Percentiles rank a stretch among this genome's conserved stretches.
Evolutionary conservation across 1,140 invertebrate genomes (phyloP).

Genomic region (Drosophila bipectinata): DNA sequence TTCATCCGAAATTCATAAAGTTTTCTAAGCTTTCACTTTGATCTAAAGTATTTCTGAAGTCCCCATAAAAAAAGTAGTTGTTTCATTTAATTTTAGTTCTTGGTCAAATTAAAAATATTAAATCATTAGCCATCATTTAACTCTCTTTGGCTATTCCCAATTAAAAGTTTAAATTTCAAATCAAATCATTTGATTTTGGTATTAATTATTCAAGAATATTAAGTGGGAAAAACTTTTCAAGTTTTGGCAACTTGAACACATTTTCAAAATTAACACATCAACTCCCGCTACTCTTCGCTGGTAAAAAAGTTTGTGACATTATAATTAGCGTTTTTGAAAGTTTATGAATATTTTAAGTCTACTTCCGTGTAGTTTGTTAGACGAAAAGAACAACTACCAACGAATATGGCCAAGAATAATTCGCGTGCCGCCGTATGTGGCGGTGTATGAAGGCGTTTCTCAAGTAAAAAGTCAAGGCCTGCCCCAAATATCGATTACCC

Average conservation of each 20-base stretch:
- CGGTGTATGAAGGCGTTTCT: background rate
- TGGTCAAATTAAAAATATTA: too few relatives aligned
- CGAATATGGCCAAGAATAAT: conserved; percentile 13
- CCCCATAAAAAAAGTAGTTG: too few relatives aligned
- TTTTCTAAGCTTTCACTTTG: background rate
- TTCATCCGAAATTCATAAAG: background rate
- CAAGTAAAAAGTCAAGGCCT: conserved; percentile 41
- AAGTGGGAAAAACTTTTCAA: conserved; percentile 34
- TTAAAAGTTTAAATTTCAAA: conserved; percentile 21
- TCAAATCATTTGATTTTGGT: conserved; percentile 39
- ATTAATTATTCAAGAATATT: conserved; percentile 36
- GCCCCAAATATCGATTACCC: conserved; percentile 43
- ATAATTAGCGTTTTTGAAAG: conserved; percentile 45
- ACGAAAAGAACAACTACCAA: background rate
- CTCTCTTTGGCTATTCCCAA: background rate
- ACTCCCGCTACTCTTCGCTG: too few relatives aligned
- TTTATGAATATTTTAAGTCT: conserved; percentile 38
- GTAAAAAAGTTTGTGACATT: conserved; percentile 32
- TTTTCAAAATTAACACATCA: conserved; percentile 1
- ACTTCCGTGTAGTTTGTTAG: conserved; percentile 20
- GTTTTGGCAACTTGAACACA: conserved; percentile 47
- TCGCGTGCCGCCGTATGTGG: conserved; percentile 1
- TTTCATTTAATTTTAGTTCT: too few relatives aligned
- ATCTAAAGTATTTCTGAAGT: background rate
- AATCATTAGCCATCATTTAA: too few relatives aligned